Evolutionary conservation across 2,888 invertebrate genomes (phyloP).

Genomic region (Drosophila longiperda): DNA sequence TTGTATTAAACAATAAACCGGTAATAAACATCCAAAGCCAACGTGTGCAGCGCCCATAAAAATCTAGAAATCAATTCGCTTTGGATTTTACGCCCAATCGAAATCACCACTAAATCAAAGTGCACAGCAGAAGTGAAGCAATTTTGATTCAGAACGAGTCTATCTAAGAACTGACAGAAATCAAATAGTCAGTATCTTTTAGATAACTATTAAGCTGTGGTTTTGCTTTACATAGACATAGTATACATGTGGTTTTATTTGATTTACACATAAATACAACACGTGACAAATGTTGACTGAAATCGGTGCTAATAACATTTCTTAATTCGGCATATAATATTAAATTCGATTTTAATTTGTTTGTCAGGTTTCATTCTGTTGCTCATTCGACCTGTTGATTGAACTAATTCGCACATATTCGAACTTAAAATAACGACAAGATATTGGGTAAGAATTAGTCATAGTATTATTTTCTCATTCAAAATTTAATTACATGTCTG

Average conservation of each 20-base stretch:
- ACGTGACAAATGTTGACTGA: neutral
- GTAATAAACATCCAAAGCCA: slow-evolving; percentile 61
- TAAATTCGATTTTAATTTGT: neutral
- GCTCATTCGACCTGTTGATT: slow-evolving; percentile 5
- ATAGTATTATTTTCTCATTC: neutral
- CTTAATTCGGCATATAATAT: neutral
- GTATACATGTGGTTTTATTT: neutral
- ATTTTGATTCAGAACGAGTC: slow-evolving; percentile 27
- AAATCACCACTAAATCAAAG: slow-evolving; percentile 49
- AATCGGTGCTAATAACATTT: slow-evolving; percentile 25
- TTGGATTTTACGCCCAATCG: slow-evolving; percentile 40
- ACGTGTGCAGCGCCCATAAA: slow-evolving; percentile 45
- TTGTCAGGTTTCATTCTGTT: neutral
- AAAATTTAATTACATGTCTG: neutral
- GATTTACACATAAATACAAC: neutral
- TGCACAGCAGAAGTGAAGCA: slow-evolving; percentile 34
- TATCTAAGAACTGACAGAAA: slow-evolving; percentile 4
- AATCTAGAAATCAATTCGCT: slow-evolving; percentile 57
- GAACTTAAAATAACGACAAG: neutral
- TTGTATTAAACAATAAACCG: slow-evolving; percentile 62
- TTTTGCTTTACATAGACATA: neutral
- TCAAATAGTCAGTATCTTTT: neutral
- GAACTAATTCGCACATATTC: neutral
- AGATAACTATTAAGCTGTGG: neutral
- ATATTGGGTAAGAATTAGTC: neutral